phyloP scores from a whole-genome alignment of 2,888 invertebrate species.

The Choreutis nemorana region DNA sequence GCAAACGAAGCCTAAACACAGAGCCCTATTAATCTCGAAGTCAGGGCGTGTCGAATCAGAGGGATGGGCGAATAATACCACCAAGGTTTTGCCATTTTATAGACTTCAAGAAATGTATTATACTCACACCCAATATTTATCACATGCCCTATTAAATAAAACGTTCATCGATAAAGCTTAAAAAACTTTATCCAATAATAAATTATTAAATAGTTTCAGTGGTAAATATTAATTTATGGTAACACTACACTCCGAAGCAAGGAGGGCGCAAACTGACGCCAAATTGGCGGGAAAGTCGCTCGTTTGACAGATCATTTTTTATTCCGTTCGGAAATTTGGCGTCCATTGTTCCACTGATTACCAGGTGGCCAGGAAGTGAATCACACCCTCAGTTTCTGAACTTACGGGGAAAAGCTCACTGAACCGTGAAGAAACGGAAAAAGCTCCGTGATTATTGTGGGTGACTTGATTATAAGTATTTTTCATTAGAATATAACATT shows the following conservation, averaged over 20 bases:
- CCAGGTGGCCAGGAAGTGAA: constrained; percentile 53
- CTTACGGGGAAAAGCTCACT: too few relatives aligned
- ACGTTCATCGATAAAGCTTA: too few relatives aligned
- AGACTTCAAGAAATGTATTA: too few relatives aligned
- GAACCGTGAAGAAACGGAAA: too few relatives aligned
- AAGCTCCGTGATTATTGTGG: too few relatives aligned
- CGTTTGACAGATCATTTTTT: constrained; percentile 60
- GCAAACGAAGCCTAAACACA: constrained; percentile 52
- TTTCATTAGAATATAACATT: too few relatives aligned
- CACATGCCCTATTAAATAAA: too few relatives aligned
- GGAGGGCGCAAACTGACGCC: constrained; percentile 40
- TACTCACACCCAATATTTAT: too few relatives aligned
- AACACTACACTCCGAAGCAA: constrained; percentile 27
- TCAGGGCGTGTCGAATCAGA: constrained; percentile 43
- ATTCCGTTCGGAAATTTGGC: constrained; percentile 48
- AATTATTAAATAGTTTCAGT: too few relatives aligned
- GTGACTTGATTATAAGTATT: too few relatives aligned
- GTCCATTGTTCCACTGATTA: constrained; percentile 45
- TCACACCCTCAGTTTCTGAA: constrained; percentile 16
- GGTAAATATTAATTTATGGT: too few relatives aligned
- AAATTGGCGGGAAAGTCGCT: constrained; percentile 57
- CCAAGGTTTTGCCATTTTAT: constrained; percentile 17
- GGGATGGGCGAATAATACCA: constrained; percentile 21
- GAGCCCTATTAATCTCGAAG: constrained; percentile 54
- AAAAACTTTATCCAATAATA: too few relatives aligned